phyloP scores from a whole-genome alignment of 37 sponge, comb jelly and placozoan genomes.

The Amphimedon queenslandica region DNA sequence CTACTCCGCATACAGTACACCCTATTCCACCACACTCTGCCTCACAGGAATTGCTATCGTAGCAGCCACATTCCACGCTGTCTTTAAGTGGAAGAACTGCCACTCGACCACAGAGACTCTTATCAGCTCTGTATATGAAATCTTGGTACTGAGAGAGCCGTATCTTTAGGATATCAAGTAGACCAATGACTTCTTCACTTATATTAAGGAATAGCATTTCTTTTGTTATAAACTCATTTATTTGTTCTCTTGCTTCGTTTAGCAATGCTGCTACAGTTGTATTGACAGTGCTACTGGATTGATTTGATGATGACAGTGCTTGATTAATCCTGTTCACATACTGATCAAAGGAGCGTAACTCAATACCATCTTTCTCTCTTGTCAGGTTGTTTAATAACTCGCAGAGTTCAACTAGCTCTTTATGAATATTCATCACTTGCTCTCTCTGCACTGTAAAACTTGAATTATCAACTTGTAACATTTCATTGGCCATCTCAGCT shows the following conservation, averaged over 20 bases:
- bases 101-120: constrained; percentile 23
- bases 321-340: background rate
- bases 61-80: background rate
- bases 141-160: background rate
- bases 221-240: constrained; percentile 3
- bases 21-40: constrained; percentile 24
- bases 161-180: background rate
- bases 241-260: background rate
- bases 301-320: background rate
- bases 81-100: background rate
- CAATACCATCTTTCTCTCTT: background rate
- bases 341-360: background rate
- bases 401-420: background rate
- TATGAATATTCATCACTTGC: background rate
- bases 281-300: background rate
- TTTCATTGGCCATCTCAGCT: background rate
- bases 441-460: no score
- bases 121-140: constrained; percentile 1
- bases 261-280: background rate
- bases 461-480: background rate
- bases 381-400: background rate
- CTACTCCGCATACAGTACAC: constrained; percentile 36
- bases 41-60: background rate
- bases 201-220: background rate
- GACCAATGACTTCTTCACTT: background rate